Conservation (phyloP, 2,888 invertebrate species). For the Leptinotarsa juncta region DNA sequence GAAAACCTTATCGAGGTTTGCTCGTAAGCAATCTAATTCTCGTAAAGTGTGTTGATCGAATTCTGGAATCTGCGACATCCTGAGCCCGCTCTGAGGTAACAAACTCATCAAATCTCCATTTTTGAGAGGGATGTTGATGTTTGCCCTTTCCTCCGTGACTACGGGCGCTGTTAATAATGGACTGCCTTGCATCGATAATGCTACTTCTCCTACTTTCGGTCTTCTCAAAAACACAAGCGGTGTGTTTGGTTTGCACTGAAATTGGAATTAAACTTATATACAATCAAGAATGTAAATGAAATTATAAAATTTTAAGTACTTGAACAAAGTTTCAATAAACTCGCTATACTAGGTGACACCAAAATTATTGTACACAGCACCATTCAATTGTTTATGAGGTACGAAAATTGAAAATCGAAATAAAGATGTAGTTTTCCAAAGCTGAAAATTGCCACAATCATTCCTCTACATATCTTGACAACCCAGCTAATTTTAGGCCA, state of each 20-base stretch:
- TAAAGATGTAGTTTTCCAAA: no score
- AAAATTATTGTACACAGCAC: background rate
- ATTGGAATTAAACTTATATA: background rate
- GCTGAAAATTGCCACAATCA: no score
- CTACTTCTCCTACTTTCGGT: constrained; percentile 75
- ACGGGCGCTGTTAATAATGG: constrained; percentile 71
- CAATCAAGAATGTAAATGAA: background rate
- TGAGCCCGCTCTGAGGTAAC: constrained; percentile 69
- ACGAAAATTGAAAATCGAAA: background rate
- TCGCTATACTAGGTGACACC: background rate
- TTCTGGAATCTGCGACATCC: constrained; percentile 64
- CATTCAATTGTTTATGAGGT: background rate
- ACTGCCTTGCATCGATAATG: constrained; percentile 76
- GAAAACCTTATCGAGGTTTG: constrained; percentile 29
- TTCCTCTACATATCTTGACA: no score
- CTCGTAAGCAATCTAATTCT: constrained; percentile 61
- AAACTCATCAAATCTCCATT: constrained; percentile 75
- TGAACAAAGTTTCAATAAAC: background rate
- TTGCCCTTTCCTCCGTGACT: constrained; percentile 69
- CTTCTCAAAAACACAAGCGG: constrained; percentile 73
- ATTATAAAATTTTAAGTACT: background rate
- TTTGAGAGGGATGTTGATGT: constrained; percentile 74
- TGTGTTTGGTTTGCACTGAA: constrained; percentile 70
- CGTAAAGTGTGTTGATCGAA: constrained; percentile 64
- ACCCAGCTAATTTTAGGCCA: no score